These are phyloP conservation scores for Ceyx erithaca DNA, from an alignment of 2,797 vertebrate genomes.

Conservation along the genomic window DNA sequence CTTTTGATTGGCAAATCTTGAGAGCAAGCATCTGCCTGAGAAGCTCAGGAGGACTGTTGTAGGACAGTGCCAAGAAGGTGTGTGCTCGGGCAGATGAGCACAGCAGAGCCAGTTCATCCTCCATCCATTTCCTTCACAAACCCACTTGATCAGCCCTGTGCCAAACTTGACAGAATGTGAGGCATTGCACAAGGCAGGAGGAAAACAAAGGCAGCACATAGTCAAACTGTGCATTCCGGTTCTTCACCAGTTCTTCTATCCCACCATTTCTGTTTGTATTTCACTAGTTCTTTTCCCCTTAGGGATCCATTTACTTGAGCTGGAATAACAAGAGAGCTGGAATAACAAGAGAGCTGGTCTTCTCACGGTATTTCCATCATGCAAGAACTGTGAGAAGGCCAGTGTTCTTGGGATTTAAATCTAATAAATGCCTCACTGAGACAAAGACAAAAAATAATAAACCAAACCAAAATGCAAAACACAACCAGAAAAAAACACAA, in stretches of 20 bases:
- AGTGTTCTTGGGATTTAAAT: not conserved
- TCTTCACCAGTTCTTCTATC: not conserved
- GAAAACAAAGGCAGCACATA: not conserved
- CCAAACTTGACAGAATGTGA: not conserved
- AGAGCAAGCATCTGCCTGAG: not conserved
- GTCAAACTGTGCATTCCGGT: not conserved
- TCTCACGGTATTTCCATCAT: not conserved
- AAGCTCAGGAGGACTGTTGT: not conserved
- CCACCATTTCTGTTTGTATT: not conserved
- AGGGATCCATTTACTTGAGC: not conserved
- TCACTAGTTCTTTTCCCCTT: not conserved
- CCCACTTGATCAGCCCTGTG: not conserved
- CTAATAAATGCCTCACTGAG: not conserved
- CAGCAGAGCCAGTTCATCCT: not conserved
- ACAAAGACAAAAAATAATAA: not conserved
- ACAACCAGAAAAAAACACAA: no score
- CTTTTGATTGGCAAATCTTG: not conserved
- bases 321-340: not conserved
- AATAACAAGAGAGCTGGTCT: not conserved
- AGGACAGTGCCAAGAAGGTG: not conserved
- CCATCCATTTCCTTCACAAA: not conserved
- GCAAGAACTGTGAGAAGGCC: not conserved
- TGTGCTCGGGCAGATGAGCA: rapidly evolving
- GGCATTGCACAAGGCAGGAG: not conserved
- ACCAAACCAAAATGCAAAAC: no score